Percentiles rank a stretch among this genome's conserved stretches.
Evolutionary conservation across 2,797 vertebrate genomes (phyloP).

Genomic region (Clarias fuscus): DNA sequence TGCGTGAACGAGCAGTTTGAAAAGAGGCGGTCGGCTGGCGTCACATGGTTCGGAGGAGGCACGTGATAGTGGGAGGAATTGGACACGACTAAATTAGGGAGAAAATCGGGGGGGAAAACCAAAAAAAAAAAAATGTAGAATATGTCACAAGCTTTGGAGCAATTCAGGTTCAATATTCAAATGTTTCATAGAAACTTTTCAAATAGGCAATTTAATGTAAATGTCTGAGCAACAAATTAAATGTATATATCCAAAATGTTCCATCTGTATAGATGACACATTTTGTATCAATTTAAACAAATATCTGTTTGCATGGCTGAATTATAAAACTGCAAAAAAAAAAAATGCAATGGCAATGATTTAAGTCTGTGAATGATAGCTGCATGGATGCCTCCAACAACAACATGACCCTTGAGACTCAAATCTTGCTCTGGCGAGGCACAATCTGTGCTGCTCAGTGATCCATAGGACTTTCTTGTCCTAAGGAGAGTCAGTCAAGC

Average conservation of each 20-base stretch:
- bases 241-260: conserved; percentile 16
- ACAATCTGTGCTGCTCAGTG: conserved; percentile 56
- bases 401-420: conserved; percentile 36
- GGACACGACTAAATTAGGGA: no score
- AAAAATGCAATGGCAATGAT: conserved; percentile 27
- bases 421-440: conserved; percentile 29
- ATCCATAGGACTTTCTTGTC: conserved; percentile 57
- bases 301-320: neutral
- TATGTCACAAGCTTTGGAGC: neutral
- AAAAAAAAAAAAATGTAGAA: neutral
- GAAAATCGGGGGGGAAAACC: no score
- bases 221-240: conserved; percentile 1
- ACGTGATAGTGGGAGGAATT: no score
- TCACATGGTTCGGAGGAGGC: no score
- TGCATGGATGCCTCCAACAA: conserved; percentile 29
- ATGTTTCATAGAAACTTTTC: neutral
- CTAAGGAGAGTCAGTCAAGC: conserved; percentile 53
- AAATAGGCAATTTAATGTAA: conserved; percentile 17
- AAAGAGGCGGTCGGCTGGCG: no score
- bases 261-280: conserved; percentile 11
- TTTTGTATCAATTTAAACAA: no score
- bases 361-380: conserved; percentile 35
- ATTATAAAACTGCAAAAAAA: neutral
- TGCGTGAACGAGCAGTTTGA: no score
- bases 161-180: neutral